A percentile compares a stretch with the other conserved stretches of the same genome.
phyloP scores from a whole-genome alignment of 2,113 vertebrate species.

The Coregonus clupeaformis region DNA sequence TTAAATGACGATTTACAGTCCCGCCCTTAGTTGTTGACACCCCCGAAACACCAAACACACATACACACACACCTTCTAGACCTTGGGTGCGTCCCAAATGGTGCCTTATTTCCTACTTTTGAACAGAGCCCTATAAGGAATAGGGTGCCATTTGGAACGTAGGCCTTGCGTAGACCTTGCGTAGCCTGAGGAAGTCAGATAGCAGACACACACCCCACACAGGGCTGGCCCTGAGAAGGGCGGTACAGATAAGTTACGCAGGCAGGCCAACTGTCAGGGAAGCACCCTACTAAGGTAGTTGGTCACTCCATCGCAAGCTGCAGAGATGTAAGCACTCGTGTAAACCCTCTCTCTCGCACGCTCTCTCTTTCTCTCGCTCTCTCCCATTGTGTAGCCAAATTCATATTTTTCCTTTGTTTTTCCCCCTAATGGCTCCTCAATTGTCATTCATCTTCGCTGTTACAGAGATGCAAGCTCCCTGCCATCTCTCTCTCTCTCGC shows the following conservation, averaged over 20 bases:
- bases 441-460: too few relatives aligned
- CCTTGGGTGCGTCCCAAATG: too few relatives aligned
- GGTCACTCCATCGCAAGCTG: neutral
- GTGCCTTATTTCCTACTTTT: too few relatives aligned
- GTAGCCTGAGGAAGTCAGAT: slow-evolving; percentile 46
- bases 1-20: too few relatives aligned
- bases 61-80: neutral
- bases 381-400: neutral
- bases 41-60: neutral
- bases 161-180: too few relatives aligned
- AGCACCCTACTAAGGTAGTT: neutral
- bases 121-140: too few relatives aligned
- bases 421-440: too few relatives aligned
- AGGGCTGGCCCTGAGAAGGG: slow-evolving; percentile 13
- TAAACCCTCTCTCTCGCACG: neutral
- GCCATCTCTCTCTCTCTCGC: neutral
- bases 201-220: slow-evolving; percentile 42
- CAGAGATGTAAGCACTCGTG: slow-evolving; percentile 26
- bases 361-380: too few relatives aligned
- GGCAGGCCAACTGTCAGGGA: slow-evolving; percentile 25
- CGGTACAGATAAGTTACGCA: slow-evolving; percentile 45
- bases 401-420: too few relatives aligned
- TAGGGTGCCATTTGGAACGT: too few relatives aligned
- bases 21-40: too few relatives aligned
- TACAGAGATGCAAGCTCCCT: too few relatives aligned